Conservation (phyloP, 2,797 vertebrate genomes). For the Kryptopterus vitreolus region DNA sequence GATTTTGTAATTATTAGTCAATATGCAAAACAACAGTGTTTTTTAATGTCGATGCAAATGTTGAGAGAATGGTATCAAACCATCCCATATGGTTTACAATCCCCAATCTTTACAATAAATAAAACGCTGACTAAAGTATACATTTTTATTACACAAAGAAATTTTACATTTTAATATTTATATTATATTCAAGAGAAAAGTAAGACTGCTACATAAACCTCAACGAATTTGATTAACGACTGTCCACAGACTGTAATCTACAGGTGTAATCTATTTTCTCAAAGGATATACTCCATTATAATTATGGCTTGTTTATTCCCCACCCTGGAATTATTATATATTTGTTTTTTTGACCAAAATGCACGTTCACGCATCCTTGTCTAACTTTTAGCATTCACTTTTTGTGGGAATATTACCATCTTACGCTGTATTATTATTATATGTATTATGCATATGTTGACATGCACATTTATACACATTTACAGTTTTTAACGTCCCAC, state of each 20-base stretch:
- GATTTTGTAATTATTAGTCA: not conserved
- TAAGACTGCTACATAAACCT: not conserved
- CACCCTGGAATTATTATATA: not conserved
- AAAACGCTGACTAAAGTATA: no score
- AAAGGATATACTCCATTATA: not conserved
- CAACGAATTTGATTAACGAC: not conserved
- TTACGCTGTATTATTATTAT: no score
- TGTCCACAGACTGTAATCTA: not conserved
- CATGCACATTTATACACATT: not conserved
- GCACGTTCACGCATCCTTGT: not conserved
- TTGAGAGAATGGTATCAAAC: not conserved
- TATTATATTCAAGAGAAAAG: not conserved
- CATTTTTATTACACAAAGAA: no score
- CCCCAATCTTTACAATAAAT: no score
- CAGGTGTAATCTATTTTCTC: not conserved
- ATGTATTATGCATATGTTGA: not conserved
- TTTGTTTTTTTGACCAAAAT: not conserved
- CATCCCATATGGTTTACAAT: no score
- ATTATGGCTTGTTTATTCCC: not conserved
- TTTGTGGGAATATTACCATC: no score
- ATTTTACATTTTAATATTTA: not conserved
- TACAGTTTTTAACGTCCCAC: not conserved
- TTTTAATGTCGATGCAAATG: not conserved
- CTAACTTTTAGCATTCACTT: not conserved
- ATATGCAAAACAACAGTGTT: not conserved